These are phyloP conservation scores for Lethocerus indicus DNA, from an alignment of 1,140 invertebrate species.

Conservation along the genomic window DNA sequence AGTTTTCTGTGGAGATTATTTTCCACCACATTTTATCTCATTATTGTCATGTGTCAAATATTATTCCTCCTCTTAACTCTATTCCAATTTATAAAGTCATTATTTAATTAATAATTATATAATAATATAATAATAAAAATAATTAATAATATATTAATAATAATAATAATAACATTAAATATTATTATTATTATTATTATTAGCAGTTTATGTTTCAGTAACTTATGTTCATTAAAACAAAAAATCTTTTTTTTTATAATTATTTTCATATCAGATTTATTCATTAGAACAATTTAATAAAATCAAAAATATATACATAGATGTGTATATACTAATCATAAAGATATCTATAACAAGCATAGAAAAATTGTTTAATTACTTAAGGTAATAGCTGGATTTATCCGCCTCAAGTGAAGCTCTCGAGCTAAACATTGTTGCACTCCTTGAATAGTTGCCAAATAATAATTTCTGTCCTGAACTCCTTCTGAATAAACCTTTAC, in stretches of 20 bases:
- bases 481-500: constrained; percentile 49
- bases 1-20: too few relatives aligned
- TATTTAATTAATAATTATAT: neutral
- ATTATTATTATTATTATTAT: neutral
- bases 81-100: neutral
- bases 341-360: too few relatives aligned
- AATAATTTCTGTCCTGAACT: constrained; percentile 47
- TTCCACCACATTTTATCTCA: neutral
- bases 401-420: constrained; percentile 20
- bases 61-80: neutral
- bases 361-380: constrained; percentile 5
- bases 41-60: neutral
- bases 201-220: too few relatives aligned
- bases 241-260: too few relatives aligned
- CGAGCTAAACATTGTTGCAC: constrained; percentile 42
- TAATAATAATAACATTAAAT: neutral
- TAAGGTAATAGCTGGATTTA: constrained; percentile 11
- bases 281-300: too few relatives aligned
- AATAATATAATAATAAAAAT: neutral
- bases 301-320: too few relatives aligned
- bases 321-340: too few relatives aligned
- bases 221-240: too few relatives aligned
- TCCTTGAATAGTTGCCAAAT: constrained; percentile 44
- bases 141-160: neutral
- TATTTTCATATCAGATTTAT: too few relatives aligned